Base-by-base conservation (phyloP, 2,888 invertebrate species). In the Macrosoma leucophasiata region DNA sequence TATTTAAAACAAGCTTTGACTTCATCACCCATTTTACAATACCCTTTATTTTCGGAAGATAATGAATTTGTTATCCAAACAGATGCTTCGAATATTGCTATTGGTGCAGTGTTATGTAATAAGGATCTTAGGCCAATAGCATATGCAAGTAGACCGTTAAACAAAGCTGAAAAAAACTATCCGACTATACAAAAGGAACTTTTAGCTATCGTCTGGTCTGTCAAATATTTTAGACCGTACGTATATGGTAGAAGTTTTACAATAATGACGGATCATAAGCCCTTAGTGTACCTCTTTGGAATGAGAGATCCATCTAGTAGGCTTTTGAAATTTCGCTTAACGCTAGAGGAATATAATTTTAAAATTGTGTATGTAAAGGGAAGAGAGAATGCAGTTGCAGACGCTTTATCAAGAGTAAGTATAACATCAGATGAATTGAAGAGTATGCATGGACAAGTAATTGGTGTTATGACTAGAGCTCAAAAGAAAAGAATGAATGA, bases 51-150 rank as follows among this genome's bases (percentile, higher is more conserved):
- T 29, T 38, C 31, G 1, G 25, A 33, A 4, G 13, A 32, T 12
- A 47, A 46, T 15, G 23, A 38, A 35, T 48, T 44, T 29, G 35
- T 42, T 20, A 18, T 50, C 24, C 36, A 41, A 14, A 44, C 50
- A 1, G 48, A 46, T 21, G 43, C 44, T 2, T 46, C 45, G 4
- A 36, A 33, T 6, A 12, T 28, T 8, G 43, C 43, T 8, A 24
- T 43, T 12, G 43, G 43, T 5, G 15, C 41, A 10, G 41, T 42
- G 9, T 19, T 41, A 14, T 37, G 33, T 32, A 37, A 40, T 13
- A 26, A 19, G 9, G 29, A 49, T 21, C 6, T 22, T 6, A 30
- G 33, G 32, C 46, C 42, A 13, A 33, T 46, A 31, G 32, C 46
- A 40, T 47, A 42, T 15, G 43, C 46, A 7, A 46, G 46, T 36